Conservation (phyloP, 2,113 vertebrate species). For the Rhadina sibilatrix region DNA sequence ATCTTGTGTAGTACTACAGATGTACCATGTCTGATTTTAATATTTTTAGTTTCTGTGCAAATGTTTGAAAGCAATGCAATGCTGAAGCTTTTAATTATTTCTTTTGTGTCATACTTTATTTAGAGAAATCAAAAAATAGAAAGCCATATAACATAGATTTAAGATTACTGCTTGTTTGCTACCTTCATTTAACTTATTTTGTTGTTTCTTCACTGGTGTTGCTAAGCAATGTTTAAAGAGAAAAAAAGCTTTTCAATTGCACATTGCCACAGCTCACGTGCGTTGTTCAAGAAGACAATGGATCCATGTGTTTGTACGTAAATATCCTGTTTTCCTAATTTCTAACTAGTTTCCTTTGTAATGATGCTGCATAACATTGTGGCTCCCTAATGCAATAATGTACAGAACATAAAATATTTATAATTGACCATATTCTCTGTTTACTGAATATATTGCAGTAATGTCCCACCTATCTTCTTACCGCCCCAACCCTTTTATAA, state of each 20-base stretch:
- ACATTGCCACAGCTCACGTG: constrained; percentile 65
- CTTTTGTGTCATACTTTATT: constrained; percentile 71
- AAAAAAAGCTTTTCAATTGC: constrained; percentile 65
- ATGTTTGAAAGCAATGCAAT: constrained; percentile 74
- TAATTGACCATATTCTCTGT: constrained; percentile 80
- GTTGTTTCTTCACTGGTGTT: constrained; percentile 66
- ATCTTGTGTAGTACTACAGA: constrained; percentile 79
- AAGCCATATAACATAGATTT: constrained; percentile 81
- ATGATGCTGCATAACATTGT: constrained; percentile 79
- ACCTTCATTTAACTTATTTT: constrained; percentile 78
- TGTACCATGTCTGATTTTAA: constrained; percentile 72
- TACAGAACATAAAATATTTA: constrained; percentile 85
- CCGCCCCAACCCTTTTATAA: constrained; percentile 63
- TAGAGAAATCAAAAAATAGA: constrained; percentile 77
- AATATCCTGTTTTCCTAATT: constrained; percentile 70
- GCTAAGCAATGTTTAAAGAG: constrained; percentile 70
- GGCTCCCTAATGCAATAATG: constrained; percentile 91
- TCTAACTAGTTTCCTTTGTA: constrained; percentile 75
- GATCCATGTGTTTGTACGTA: constrained; percentile 68
- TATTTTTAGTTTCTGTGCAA: constrained; percentile 75
- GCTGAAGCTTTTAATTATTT: constrained; percentile 71
- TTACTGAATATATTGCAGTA: constrained; percentile 75
- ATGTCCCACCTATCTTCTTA: constrained; percentile 38
- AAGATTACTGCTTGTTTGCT: constrained; percentile 73
- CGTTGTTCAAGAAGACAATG: constrained; percentile 66